These are phyloP conservation scores for Dastarcus helophoroides DNA, from an alignment of 2,888 invertebrate species.

Conservation along the genomic window DNA sequence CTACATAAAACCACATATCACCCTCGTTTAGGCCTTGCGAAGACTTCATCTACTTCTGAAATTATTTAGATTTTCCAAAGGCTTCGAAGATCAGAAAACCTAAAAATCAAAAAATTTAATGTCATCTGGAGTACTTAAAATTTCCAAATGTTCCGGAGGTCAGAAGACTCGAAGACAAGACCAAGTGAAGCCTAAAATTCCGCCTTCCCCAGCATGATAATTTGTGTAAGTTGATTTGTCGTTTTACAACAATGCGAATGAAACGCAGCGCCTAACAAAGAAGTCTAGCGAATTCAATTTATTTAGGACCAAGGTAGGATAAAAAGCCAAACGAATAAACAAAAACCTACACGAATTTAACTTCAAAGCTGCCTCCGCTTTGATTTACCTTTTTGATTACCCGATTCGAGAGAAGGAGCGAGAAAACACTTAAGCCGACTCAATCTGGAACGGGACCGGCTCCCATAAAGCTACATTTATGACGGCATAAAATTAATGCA, in stretches of 20 bases:
- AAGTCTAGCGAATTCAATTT: constrained; percentile 33
- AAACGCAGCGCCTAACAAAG: constrained; percentile 27
- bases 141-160: no score
- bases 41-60: no score
- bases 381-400: constrained; percentile 36
- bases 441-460: constrained; percentile 15
- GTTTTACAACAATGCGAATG: constrained; percentile 27
- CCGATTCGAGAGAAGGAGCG: constrained; percentile 17
- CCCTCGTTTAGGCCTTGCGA: no score
- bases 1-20: no score
- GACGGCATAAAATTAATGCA: constrained; percentile 39
- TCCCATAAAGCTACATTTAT: constrained; percentile 33
- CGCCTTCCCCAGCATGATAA: no score
- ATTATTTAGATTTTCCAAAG: no score
- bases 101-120: no score
- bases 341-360: constrained; percentile 26
- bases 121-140: no score
- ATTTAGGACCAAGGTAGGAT: constrained; percentile 29
- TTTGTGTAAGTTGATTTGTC: constrained; percentile 14
- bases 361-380: constrained; percentile 29
- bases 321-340: constrained; percentile 32
- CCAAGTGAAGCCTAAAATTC: no score
- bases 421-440: constrained; percentile 16
- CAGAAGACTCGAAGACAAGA: no score
- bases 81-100: no score